phyloP scores from a whole-genome alignment of 2,888 invertebrate genomes.

The Melanchra persicariae region DNA sequence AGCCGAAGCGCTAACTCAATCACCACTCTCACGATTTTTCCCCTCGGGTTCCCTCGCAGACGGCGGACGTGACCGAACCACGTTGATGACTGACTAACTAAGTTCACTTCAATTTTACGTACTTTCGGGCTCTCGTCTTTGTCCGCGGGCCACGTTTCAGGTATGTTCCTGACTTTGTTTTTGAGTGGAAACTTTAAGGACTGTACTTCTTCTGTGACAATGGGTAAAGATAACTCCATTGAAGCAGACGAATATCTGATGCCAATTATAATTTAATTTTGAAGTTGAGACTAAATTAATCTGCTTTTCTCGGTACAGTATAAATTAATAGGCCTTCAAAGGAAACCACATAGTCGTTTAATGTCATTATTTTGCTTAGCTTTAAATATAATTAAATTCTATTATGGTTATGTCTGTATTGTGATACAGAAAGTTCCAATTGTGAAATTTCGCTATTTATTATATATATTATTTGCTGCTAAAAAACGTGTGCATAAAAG shows the following conservation, averaged over 20 bases:
- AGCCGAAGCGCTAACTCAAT: conserved; percentile 84
- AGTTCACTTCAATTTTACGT: conserved; percentile 73
- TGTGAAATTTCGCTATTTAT: background rate
- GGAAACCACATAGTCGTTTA: background rate
- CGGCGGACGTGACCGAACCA: conserved; percentile 71
- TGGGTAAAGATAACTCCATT: background rate
- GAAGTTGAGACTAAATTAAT: background rate
- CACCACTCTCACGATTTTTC: conserved; percentile 83
- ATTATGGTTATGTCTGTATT: background rate
- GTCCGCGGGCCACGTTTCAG: conserved; percentile 45
- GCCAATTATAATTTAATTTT: conserved; percentile 8
- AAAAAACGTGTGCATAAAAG: too few species aligned
- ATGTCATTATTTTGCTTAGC: conserved; percentile 13
- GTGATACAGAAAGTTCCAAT: background rate
- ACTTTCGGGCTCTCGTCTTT: conserved; percentile 49
- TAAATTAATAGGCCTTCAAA: conserved; percentile 17
- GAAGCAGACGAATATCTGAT: conserved; percentile 1
- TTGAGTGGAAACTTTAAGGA: conserved; percentile 27
- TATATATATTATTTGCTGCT: too few species aligned
- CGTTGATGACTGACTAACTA: conserved; percentile 75
- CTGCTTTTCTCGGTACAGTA: background rate
- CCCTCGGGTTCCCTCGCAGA: conserved; percentile 66
- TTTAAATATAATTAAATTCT: conserved; percentile 5
- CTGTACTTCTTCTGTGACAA: conserved; percentile 1
- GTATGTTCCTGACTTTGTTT: conserved; percentile 53